A percentile compares a stretch with the other conserved stretches of the same genome.
These are phyloP conservation scores for Drosophila anomalata DNA, from an alignment of 2,888 invertebrate genomes.

Conservation along the genomic window DNA sequence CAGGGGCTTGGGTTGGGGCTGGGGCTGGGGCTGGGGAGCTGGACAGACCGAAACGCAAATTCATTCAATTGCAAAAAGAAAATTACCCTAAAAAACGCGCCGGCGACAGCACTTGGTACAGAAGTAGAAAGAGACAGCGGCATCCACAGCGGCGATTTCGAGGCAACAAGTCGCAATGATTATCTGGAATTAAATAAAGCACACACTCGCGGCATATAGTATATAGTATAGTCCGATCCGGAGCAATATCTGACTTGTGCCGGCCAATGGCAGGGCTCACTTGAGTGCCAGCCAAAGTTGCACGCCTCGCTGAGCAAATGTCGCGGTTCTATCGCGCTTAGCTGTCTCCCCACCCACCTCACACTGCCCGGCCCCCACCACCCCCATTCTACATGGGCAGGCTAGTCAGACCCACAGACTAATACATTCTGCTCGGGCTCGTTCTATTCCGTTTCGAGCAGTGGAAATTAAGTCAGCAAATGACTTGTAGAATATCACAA, in stretches of 20 bases:
- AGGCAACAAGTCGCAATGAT: conserved; percentile 75
- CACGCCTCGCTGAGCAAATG: conserved; percentile 80
- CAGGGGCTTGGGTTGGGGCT: background rate
- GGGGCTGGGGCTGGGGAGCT: background rate
- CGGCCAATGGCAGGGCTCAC: conserved; percentile 66
- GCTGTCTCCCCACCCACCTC: conserved; percentile 11
- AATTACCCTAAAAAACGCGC: conserved; percentile 69
- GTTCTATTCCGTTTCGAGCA: conserved; percentile 53
- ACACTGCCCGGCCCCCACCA: background rate
- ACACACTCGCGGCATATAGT: conserved; percentile 34
- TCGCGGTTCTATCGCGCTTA: conserved; percentile 29
- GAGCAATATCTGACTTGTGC: conserved; percentile 33
- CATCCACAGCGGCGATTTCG: conserved; percentile 28
- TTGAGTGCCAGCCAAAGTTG: conserved; percentile 76
- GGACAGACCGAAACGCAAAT: conserved; percentile 74
- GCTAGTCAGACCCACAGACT: conserved; percentile 8
- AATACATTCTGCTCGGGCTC: conserved; percentile 40
- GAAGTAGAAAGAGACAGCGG: conserved; percentile 33
- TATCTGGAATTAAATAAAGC: conserved; percentile 77
- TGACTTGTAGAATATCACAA: conserved; percentile 81
- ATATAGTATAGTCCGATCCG: conserved; percentile 30
- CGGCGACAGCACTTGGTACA: conserved; percentile 23
- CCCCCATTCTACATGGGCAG: background rate
- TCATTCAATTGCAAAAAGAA: conserved; percentile 81
- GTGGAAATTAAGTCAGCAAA: conserved; percentile 82